Conservation (phyloP, 2,888 invertebrate genomes). For the Conus canariensis region DNA sequence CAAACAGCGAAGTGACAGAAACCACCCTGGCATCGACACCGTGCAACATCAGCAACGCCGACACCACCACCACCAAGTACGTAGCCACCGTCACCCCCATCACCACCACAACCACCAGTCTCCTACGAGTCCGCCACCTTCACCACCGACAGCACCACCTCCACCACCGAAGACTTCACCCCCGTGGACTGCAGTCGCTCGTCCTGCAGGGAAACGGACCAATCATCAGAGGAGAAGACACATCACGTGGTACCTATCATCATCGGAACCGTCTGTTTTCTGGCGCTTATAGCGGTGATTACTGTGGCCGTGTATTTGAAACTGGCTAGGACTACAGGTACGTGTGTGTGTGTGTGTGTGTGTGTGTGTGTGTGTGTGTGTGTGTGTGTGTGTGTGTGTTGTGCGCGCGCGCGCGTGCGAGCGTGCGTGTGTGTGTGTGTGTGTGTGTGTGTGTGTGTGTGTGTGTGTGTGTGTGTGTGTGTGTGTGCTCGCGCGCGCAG, state of each 20-base stretch:
- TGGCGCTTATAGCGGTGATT: background rate
- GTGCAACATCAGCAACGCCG: background rate
- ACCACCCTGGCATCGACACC: background rate
- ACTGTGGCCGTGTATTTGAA: background rate
- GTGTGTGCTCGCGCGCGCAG: background rate
- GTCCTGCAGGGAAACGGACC: background rate
- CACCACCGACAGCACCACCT: background rate
- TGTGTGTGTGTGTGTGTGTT: slow-evolving; percentile 11
- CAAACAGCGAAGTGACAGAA: background rate
- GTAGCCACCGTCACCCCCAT: background rate
- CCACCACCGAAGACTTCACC: background rate
- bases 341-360: background rate
- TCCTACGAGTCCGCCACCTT: no score
- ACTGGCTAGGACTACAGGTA: background rate
- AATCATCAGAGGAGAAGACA: background rate
- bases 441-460: background rate
- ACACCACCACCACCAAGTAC: background rate
- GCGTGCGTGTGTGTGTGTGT: background rate
- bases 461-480: background rate
- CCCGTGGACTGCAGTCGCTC: background rate
- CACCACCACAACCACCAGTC: background rate
- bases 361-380: slow-evolving; percentile 8
- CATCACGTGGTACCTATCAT: background rate
- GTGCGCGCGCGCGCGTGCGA: background rate
- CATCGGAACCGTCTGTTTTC: background rate